Base-by-base conservation (phyloP, 2,797 vertebrate genomes). In the Euthynnus affinis region DNA sequence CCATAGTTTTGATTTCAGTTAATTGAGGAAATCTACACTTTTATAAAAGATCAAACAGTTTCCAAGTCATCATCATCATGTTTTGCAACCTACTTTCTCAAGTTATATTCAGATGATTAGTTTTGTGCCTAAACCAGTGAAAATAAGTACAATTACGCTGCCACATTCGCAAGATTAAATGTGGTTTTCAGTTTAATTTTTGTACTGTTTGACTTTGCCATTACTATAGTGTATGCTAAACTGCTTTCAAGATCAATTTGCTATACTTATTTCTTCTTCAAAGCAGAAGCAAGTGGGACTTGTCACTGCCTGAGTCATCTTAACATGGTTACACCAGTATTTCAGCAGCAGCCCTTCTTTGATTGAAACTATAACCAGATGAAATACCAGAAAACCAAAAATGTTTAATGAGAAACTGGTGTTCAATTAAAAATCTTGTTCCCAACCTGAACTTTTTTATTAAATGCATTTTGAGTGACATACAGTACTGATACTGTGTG, bases 331-430 rank as follows among this genome's bases (percentile, higher is more conserved):
- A 42, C 56, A 67, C 46, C 13, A 52, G 23, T 67, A 69, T 79
- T 71, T 81, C 73, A 76, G 52, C 79, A 68, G 12, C 49, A 20
- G 6, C 5, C 9, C 9, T 27, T 71, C 63, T 49, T 62, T 74
- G 61, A 73, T 76, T 44, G 59, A 74, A 84, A 82, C 57, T 53
- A 55, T 52, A 59, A 56, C 25, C 51, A 78, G 66, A 27, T 74
- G 66, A 86, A 63, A 81, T 59, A 69, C 58, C 55, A 32, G 32
- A 68, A 61, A 18, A 61, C 78, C 55, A 48, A 67, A 61, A 62
- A 63, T 29, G 5, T 51, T 44, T 46, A 51, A 68, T 62, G 59
- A 73, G 37, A 1, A 56, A 81, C 53, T 42, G 40, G 40, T 42
- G 40, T 3, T 42, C 40, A 42, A 42, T 42, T 42, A 42, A 42